Base-by-base conservation (phyloP, 1,140 invertebrate genomes). In the Akabosia matsudoensis region DNA sequence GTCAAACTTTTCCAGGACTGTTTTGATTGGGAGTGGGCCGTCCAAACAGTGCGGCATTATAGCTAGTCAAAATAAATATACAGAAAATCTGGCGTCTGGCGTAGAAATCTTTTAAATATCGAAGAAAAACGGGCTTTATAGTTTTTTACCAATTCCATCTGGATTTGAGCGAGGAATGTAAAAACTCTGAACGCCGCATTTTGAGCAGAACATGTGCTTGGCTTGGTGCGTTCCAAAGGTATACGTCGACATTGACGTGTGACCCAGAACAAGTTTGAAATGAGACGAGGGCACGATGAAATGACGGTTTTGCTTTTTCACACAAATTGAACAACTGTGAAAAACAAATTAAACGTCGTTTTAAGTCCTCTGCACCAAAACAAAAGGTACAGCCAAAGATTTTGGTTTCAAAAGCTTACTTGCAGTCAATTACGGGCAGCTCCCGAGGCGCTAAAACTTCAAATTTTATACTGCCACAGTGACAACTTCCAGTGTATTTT, bases 151-250 rank as follows among this genome's bases (percentile, higher is more conserved):
- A 56, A 86, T 84, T 26, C 86, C 85, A 78, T 87, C 85, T 16
- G 86, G 87, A 79, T 88, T 88, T 1, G 86, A 87, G 45, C 87
- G 79, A 2, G 88, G 88, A 76, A 83, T 84, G 80, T 88, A 88
- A 80, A 88, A 88, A 81, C 86, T 85, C 78, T 88, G 86, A 0
- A 88, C 87, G 1, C 87, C 87, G 82, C 87, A 88, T 24, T 79
- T 86, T 51, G 84, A 85, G 80, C 88, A 88, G 81, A 88, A 88
- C 28, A 78, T 85, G 78, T 88, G 88, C 76, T 88, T 87, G 1
- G 88, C 88, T 71, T 81, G 52, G 67, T 85, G 83, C 3, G 87
- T 88, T 78, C 87, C 87, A 78, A 88, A 88, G n/a, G 86, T 86
- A 81, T 88, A 88, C 0, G 84, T 86, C 18, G 84, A 86, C 22